Evolutionary conservation across 2,888 invertebrate species (phyloP).

Genomic region (Amphipoea lucens): DNA sequence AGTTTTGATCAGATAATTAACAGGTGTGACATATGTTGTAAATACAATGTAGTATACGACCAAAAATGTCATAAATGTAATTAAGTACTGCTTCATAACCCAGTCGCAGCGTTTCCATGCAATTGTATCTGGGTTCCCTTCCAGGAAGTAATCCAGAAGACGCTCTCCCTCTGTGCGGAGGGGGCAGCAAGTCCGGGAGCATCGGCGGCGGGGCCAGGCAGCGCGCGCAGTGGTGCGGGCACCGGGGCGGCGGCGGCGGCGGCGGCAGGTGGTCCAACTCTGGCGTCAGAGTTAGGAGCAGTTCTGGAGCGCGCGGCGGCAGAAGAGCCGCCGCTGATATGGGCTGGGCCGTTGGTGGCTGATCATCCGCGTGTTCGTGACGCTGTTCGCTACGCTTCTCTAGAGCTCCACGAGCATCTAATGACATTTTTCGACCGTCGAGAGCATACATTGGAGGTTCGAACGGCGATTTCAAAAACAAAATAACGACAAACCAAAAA

Average conservation of each 20-base stretch:
- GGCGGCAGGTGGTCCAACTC: conserved; percentile 73
- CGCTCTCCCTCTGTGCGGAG: conserved; percentile 86
- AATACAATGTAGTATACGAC: background rate
- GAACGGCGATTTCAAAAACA: background rate
- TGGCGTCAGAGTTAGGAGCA: conserved; percentile 81
- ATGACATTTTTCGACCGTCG: conserved; percentile 98
- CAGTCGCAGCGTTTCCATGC: background rate
- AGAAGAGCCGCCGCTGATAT: conserved; percentile 96
- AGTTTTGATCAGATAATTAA: background rate
- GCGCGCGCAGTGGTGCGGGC: conserved; percentile 90
- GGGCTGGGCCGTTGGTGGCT: conserved; percentile 94
- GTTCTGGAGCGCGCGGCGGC: conserved; percentile 91
- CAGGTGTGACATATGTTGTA: background rate
- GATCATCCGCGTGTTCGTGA: conserved; percentile 94
- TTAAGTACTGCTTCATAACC: background rate
- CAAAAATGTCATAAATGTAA: background rate
- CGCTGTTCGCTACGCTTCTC: conserved; percentile 95
- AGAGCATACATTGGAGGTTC: conserved; percentile 96
- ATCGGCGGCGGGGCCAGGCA: conserved; percentile 70
- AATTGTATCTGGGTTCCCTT: background rate
- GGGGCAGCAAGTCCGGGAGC: conserved; percentile 74
- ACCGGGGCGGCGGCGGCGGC: conserved; percentile 67
- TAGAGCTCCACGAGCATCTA: conserved; percentile 98
- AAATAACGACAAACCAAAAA: background rate
- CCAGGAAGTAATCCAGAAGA: conserved; percentile 95